Percentiles rank a stretch among this genome's conserved stretches.
These are phyloP conservation scores for Lutjanus campechanus DNA, from an alignment of 2,797 vertebrate genomes.

Conservation along the genomic window DNA sequence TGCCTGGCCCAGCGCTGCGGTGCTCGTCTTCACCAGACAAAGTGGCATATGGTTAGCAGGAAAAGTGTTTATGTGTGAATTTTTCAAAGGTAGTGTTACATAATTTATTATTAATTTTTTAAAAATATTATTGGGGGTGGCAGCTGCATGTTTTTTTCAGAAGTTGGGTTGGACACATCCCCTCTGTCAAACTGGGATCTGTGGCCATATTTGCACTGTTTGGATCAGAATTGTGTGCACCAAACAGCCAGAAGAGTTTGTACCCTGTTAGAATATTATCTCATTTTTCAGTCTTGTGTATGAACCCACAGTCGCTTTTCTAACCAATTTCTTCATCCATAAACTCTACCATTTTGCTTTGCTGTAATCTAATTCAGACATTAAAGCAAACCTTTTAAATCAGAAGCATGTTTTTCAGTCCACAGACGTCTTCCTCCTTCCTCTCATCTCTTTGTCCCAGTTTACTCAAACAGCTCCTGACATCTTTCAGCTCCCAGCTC, in stretches of 20 bases:
- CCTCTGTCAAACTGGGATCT: no score
- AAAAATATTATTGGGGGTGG: no score
- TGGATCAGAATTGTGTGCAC: neutral
- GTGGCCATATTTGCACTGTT: neutral
- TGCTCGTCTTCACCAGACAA: no score
- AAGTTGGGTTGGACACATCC: no score
- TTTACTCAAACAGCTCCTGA: slow-evolving; percentile 71
- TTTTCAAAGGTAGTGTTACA: no score
- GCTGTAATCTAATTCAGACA: slow-evolving; percentile 49
- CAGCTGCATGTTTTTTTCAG: no score
- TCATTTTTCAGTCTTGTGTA: slow-evolving; percentile 1
- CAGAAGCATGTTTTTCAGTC: slow-evolving; percentile 41
- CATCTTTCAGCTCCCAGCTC: slow-evolving; percentile 43
- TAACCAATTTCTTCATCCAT: slow-evolving; percentile 9
- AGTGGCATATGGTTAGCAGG: no score
- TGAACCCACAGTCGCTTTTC: slow-evolving; percentile 26
- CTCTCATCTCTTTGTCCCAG: slow-evolving; percentile 72
- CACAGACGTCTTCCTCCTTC: slow-evolving; percentile 15
- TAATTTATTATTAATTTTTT: no score
- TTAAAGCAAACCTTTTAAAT: slow-evolving; percentile 48
- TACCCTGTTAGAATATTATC: slow-evolving; percentile 25
- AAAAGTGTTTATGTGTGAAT: no score
- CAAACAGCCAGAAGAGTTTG: slow-evolving; percentile 2
- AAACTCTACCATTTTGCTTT: slow-evolving; percentile 2
- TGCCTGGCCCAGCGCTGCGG: no score